Conservation (phyloP, 2,113 vertebrate genomes). For the Cyanistes caeruleus region DNA sequence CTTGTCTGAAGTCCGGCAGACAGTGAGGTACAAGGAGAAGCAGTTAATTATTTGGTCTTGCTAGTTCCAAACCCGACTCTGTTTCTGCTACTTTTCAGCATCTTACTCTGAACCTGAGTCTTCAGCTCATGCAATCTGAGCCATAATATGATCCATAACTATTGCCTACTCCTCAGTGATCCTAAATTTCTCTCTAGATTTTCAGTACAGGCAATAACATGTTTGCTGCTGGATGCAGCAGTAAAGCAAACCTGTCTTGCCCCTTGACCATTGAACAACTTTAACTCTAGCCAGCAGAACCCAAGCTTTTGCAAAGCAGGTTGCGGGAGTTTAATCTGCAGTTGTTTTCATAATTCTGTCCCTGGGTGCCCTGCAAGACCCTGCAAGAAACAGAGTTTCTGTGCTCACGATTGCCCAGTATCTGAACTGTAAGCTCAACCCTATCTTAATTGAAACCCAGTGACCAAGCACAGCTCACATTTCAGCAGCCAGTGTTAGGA, state of each 20-base stretch:
- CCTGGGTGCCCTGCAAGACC: neutral
- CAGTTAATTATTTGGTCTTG: neutral
- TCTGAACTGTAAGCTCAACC: neutral
- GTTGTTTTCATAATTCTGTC: neutral
- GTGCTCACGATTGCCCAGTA: fast-evolving
- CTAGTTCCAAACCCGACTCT: neutral
- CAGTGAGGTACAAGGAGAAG: neutral
- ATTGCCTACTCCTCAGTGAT: neutral
- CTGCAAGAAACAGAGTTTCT: neutral
- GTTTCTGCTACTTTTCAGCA: neutral
- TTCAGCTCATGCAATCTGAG: neutral
- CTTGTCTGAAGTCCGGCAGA: neutral
- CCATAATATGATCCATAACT: neutral
- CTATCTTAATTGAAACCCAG: neutral
- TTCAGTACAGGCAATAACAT: neutral
- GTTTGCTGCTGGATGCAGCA: neutral
- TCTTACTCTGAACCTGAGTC: neutral
- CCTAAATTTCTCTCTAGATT: neutral
- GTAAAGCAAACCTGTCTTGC: neutral
- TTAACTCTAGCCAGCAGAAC: neutral
- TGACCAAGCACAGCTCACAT: neutral
- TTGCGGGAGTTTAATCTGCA: neutral
- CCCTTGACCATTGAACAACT: neutral
- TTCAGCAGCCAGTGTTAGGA: neutral
- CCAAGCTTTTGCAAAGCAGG: neutral